A percentile compares a stretch with the other conserved stretches of the same genome.
These are phyloP conservation scores for Linepithema humile DNA, from an alignment of 1,140 invertebrate genomes.

Conservation along the genomic window DNA sequence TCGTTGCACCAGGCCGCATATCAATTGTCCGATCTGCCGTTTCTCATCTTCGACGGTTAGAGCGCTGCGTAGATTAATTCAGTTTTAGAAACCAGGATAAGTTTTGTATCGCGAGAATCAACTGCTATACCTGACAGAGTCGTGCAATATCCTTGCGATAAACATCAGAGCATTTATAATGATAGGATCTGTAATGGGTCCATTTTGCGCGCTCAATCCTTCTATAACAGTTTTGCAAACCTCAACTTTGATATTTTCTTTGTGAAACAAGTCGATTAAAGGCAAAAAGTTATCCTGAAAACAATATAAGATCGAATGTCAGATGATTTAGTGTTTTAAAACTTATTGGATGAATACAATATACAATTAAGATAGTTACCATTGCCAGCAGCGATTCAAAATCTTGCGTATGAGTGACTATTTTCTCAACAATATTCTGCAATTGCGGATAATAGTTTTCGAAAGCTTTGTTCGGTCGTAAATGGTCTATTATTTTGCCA, in stretches of 20 bases:
- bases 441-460: constrained; percentile 92
- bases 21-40: constrained; percentile 92
- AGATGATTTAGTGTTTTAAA: constrained; percentile 5
- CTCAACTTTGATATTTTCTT: constrained; percentile 91
- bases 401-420: constrained; percentile 90
- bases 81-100: background rate
- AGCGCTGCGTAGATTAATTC: constrained; percentile 86
- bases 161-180: constrained; percentile 94
- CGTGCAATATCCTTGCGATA: constrained; percentile 94
- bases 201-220: constrained; percentile 87
- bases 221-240: constrained; percentile 93
- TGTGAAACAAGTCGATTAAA: constrained; percentile 95
- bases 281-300: constrained; percentile 95
- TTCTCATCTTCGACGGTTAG: constrained; percentile 97
- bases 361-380: constrained; percentile 81
- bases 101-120: background rate
- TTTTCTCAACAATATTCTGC: constrained; percentile 90
- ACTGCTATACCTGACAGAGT: constrained; percentile 92
- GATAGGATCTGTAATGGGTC: constrained; percentile 91
- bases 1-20: constrained; percentile 91
- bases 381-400: constrained; percentile 91
- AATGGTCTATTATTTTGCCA: constrained; percentile 92
- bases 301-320: constrained; percentile 89
- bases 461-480: constrained; percentile 88
- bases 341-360: background rate